Evolutionary conservation across 1,140 invertebrate species (phyloP), one percentile per base, ranked within the genome.

Genomic region (Drosophila leontia): DNA sequence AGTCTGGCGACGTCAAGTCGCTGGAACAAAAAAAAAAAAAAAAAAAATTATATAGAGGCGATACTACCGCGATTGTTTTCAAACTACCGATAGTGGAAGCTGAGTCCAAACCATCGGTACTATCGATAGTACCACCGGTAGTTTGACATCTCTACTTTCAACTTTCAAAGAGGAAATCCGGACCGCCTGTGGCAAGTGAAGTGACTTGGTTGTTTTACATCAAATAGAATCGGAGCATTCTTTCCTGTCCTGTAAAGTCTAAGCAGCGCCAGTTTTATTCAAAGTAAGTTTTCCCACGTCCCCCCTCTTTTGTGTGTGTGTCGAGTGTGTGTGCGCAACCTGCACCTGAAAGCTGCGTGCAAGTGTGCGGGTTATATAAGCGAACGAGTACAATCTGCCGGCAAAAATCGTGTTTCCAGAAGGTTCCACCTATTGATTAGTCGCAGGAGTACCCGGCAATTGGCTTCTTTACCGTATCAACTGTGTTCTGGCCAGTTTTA

Each of bases 181-280:
- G 69, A 72, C 79, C 70, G 64, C 56, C 60, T 63, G 59, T 77
- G 69, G 75, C 67, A 50, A 57, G 62, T 85, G 70, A 50, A 57
- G 62, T 85, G 78, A 75, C 61, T 75, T 63, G 80, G 75, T 86
- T 77, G 79, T 78, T 85, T 85, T 63, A 86, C 69, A 75, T 75
- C 82, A 70, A 78, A 64, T 68, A 59, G 42, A 82, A 51, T 79
- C 68, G 68, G 75, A 82, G 37, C 64, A 56, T 50, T 53, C 48
- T 32, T 53, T 79, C 51, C 53, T 53, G 64, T 75, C 44, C 59
- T 72, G 50, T 64, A 48, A 37, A 56, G 56, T 34, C 50, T 48
- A 42, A 75, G 45, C 58, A 82, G 58, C 37, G 69, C 57, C 59
- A 58, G 78, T 48, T 61, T 53, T 29, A 75, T 64, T 67, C 62